These are phyloP conservation scores for Drosophila birchii DNA, from an alignment of 2,888 invertebrate species.

Conservation along the genomic window DNA sequence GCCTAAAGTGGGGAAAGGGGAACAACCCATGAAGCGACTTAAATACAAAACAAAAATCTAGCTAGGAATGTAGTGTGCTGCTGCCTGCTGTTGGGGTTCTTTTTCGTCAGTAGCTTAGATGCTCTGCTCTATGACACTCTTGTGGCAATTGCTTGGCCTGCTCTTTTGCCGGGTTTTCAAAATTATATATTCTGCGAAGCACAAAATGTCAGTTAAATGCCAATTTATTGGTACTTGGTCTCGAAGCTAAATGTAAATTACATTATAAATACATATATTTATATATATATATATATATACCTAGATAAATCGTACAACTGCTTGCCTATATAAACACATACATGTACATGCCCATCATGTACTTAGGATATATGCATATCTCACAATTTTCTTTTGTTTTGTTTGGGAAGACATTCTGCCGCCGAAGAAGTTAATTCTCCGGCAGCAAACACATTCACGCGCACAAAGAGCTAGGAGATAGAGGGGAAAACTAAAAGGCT, in stretches of 20 bases:
- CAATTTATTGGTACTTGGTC: slow-evolving; percentile 79
- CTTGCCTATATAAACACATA: slow-evolving; percentile 49
- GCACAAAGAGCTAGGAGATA: slow-evolving; percentile 21
- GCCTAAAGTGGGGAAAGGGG: slow-evolving; percentile 21
- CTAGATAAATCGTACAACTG: slow-evolving; percentile 34
- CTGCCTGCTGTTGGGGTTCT: slow-evolving; percentile 16
- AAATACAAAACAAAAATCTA: slow-evolving; percentile 22
- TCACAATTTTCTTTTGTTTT: slow-evolving; percentile 4
- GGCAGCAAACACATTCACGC: slow-evolving; percentile 29
- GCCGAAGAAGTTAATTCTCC: slow-evolving; percentile 13
- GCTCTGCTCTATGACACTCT: slow-evolving; percentile 65
- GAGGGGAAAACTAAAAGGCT: slow-evolving; percentile 40
- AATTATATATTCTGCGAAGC: slow-evolving; percentile 56
- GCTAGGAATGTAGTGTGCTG: slow-evolving; percentile 34
- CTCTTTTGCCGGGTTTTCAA: slow-evolving; percentile 37
- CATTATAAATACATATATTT: slow-evolving; percentile 36
- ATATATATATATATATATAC: slow-evolving; percentile 12
- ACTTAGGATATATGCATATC: slow-evolving; percentile 28
- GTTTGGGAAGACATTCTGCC: slow-evolving; percentile 51
- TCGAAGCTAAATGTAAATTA: slow-evolving; percentile 66
- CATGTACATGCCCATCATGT: slow-evolving; percentile 34
- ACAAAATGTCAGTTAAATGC: slow-evolving; percentile 77
- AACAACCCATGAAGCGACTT: slow-evolving; percentile 30
- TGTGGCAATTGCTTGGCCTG: slow-evolving; percentile 45
- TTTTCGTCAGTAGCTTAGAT: slow-evolving; percentile 13